A percentile compares a stretch with the other conserved stretches of the same genome.
phyloP scores from a whole-genome alignment of 2,888 invertebrate species.

The Nemurella pictetii region DNA sequence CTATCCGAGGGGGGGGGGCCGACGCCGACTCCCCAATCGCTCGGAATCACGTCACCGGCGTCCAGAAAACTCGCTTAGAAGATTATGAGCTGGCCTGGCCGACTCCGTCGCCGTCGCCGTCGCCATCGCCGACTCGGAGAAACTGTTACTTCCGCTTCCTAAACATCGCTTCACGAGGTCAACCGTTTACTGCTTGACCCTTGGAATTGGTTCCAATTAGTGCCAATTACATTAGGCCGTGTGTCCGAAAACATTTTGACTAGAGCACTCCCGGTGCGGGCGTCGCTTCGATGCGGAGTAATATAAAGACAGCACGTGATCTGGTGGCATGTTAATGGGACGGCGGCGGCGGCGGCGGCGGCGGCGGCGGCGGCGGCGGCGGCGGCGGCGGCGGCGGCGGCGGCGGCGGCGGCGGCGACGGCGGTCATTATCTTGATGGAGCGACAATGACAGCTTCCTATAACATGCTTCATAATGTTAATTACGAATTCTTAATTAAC shows the following conservation, averaged over 20 bases:
- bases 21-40: too few species aligned
- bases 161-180: not conserved
- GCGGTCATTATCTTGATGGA: not conserved
- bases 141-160: not conserved
- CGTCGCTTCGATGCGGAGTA: not conserved
- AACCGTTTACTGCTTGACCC: not conserved
- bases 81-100: not conserved
- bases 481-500: slow-evolving; percentile 13
- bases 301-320: not conserved
- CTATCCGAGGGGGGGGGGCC: too few species aligned
- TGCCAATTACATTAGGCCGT: not conserved
- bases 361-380: slow-evolving; percentile 1
- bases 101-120: not conserved
- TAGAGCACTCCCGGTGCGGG: not conserved
- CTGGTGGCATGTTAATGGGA: slow-evolving; percentile 27
- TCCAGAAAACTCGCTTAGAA: not conserved
- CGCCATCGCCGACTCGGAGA: not conserved
- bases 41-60: not conserved
- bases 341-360: slow-evolving; percentile 1
- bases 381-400: not conserved
- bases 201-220: not conserved
- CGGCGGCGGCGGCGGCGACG: not conserved
- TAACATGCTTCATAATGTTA: slow-evolving; percentile 6
- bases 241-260: not conserved
- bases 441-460: slow-evolving; percentile 11